Base-by-base conservation (phyloP, 1,140 invertebrate genomes). In the Habropoda laboriosa region DNA sequence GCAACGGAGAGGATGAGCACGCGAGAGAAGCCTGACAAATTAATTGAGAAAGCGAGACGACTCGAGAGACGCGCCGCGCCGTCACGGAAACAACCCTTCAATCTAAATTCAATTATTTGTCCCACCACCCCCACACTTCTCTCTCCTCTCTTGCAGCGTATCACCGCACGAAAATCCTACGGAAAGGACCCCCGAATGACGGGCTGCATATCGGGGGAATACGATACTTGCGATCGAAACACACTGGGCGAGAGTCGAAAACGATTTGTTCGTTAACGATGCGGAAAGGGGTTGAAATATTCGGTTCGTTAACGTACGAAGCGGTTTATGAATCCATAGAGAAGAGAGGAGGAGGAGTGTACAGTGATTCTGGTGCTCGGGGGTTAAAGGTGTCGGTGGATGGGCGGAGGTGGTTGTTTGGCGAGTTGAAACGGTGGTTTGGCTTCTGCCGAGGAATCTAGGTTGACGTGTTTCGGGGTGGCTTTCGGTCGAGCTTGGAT, bases 61-160 rank as follows among this genome's bases (percentile, higher is more conserved):
- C 74, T 82, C 64, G 57, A 72, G 35, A 83, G 77, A 86, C 67
- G 63, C 55, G n/a, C n/a, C n/a, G n/a, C 57, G 60, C 55, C 81
- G 71, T 66, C 58, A 51, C 58, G 80, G 67, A 87, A 88, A 90
- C 89, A 91, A 89, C 89, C 89, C 90, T 91, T 90, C 89, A 88
- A 91, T 91, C 88, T 89, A 91, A 91, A 91, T 91, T 91, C 90
- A 91, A 91, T 91, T 91, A 91, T 91, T 91, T 87, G 76, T n/a
- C 74, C 78, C 82, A 70, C 51, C 68, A 38, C 18, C 27, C n/a
- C 70, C 45, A 38, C 83, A n/a, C n/a, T n/a, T n/a, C n/a, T n/a
- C n/a, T n/a, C n/a, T n/a, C n/a, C n/a, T n/a, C 63, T 5, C 38
- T 3, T 2, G 24, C 21, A 12, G 38, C 64, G 67, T 80, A 68